Evolutionary conservation across 2,888 invertebrate genomes (phyloP).

Genomic region (Dilophus febrilis): DNA sequence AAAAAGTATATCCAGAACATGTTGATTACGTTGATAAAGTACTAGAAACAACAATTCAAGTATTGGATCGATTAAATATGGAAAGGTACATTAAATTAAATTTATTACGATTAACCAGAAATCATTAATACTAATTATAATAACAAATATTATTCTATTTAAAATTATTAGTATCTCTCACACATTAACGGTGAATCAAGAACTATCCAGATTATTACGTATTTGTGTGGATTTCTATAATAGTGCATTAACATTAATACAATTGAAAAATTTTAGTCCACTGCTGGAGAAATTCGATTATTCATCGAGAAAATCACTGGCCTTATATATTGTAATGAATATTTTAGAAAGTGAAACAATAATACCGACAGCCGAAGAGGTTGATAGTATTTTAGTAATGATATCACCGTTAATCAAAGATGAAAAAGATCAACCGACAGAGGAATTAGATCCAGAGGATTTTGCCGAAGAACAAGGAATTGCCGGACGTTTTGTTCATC

Average conservation of each 20-base stretch:
- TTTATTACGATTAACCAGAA: too few relatives aligned
- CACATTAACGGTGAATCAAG: conserved; percentile 61
- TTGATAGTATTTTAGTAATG: conserved; percentile 60
- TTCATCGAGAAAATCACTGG: conserved; percentile 66
- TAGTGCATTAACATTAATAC: conserved; percentile 72
- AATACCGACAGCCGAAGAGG: conserved; percentile 78
- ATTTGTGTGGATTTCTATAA: conserved; percentile 92
- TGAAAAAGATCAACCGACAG: conserved; percentile 49
- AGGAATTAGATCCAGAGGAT: conserved; percentile 76
- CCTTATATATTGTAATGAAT: conserved; percentile 77
- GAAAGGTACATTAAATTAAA: conserved; percentile 42
- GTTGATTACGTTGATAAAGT: conserved; percentile 93
- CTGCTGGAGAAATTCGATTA: conserved; percentile 79
- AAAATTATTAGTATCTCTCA: conserved; percentile 22
- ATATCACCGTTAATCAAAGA: conserved; percentile 75
- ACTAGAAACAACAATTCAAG: conserved; percentile 73
- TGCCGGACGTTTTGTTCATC: conserved; percentile 70
- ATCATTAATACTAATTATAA: too few relatives aligned
- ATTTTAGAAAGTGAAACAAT: conserved; percentile 77
- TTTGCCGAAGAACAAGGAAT: conserved; percentile 92
- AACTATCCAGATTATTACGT: conserved; percentile 80
- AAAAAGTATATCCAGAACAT: conserved; percentile 90
- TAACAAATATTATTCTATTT: conserved; percentile 4
- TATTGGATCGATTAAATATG: conserved; percentile 76
- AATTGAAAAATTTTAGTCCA: conserved; percentile 73